Evolutionary conservation across 2,797 vertebrate species (phyloP), one percentile per base, ranked within the genome.

Genomic region (Monodelphis domestica): DNA sequence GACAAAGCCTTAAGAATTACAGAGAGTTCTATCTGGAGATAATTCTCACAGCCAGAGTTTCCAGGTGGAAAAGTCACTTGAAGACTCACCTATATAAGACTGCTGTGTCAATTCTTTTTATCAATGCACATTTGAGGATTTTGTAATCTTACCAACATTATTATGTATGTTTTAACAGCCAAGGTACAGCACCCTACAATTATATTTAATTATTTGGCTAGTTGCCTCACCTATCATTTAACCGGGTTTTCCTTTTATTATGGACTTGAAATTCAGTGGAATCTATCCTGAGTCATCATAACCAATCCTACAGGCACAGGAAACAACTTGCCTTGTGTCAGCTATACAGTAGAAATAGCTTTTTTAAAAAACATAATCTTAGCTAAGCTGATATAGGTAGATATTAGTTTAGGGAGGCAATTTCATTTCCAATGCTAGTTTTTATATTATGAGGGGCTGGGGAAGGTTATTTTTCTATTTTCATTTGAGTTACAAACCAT

Each of bases 281-380:
- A 45, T 38, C 24, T 2, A 14, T 54, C 45, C 0, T 93, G 94
- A 93, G 54, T 96, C 92, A 94, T 78, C 12, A 15, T 3, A 87
- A 91, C 11, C 88, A 88, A 94, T 94, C 7, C 70, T 78, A 45
- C 38, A 78, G 45, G 38, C 21, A 45, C 70, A 45, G 70, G 70
- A 78, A 45, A 78, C 38, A 54, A 93, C 53, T 88, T 94, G 88
- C 94, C 89, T 93, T 92, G 78, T 93, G 87, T 94, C 88, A 94
- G 92, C 91, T 91, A 53, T 87, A 12, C 0, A 17, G 89, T 78
- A 92, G 89, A 91, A 70, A 84, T 93, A 54, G 92, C n/a, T 93
- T 89, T 12, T n/a, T 10, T 29, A 94, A 63, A n/a, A n/a, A n/a
- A 95, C 90, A 54, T 93, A 94, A 93, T 17, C 78, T 91, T 59